phyloP scores from a whole-genome alignment of 2,888 invertebrate genomes.

The Steromphala cineraria region DNA sequence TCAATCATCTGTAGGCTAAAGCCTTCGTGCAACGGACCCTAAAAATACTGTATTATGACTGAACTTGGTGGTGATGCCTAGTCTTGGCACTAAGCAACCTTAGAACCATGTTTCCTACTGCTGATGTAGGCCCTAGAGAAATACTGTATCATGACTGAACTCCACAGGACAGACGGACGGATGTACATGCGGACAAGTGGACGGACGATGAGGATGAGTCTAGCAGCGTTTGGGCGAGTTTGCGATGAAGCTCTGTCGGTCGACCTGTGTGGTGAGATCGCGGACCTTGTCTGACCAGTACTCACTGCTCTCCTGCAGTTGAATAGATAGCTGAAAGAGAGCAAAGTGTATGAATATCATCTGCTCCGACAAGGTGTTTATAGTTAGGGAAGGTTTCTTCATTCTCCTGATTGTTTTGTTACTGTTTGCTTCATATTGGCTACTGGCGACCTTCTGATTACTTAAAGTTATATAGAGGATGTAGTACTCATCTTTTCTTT shows the following conservation, averaged over 20 bases:
- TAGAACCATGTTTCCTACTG: too few species aligned
- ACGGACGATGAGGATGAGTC: background rate
- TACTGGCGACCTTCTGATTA: too few species aligned
- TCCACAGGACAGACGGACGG: background rate
- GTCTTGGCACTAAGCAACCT: too few species aligned
- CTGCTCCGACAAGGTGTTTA: background rate
- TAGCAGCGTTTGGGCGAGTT: background rate
- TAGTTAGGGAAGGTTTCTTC: too few species aligned
- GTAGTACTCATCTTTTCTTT: too few species aligned
- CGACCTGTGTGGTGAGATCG: constrained; percentile 58
- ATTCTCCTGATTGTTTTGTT: background rate
- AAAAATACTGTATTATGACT: too few species aligned
- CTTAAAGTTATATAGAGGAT: too few species aligned
- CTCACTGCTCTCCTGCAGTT: constrained; percentile 73
- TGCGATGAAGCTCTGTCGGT: background rate
- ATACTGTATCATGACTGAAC: too few species aligned
- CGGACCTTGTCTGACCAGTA: constrained; percentile 74
- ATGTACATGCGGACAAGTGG: background rate
- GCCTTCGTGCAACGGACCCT: too few species aligned
- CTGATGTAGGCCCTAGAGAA: too few species aligned
- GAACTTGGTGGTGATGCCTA: too few species aligned
- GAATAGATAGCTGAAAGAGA: constrained; percentile 68
- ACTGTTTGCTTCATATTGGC: background rate
- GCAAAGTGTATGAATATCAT: background rate
- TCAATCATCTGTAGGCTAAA: too few species aligned